Base-by-base conservation (phyloP, 2,797 vertebrate genomes). In the Dallia pectoralis region DNA sequence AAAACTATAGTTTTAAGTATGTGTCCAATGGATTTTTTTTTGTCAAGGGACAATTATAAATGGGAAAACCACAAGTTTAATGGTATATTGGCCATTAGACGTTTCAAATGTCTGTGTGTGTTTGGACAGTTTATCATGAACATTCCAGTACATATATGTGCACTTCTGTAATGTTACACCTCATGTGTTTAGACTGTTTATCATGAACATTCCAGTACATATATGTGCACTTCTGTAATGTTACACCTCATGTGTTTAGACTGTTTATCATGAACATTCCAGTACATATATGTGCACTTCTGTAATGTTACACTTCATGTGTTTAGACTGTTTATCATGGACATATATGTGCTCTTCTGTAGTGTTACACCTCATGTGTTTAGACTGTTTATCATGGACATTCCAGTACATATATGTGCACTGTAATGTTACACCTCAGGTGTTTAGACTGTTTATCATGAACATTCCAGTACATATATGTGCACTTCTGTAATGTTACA, bases 161-260 rank as follows among this genome's bases (percentile, higher is more conserved):
- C 73, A 80, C 56, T 82, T 66, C 12, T 78, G 66, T 77, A 29
- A 36, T 68, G n/a, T 68, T 49, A 33, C 63, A 63, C 3, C 36
- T 82, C 48, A n/a, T n/a, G n/a, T n/a, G n/a, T n/a, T n/a, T n/a
- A n/a, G n/a, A n/a, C n/a, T n/a, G n/a, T n/a, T n/a, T n/a, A n/a
- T n/a, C n/a, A n/a, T n/a, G n/a, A n/a, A n/a, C n/a, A n/a, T n/a
- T n/a, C n/a, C n/a, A n/a, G n/a, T n/a, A n/a, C n/a, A n/a, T n/a
- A n/a, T n/a, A n/a, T n/a, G n/a, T n/a, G n/a, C n/a, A n/a, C n/a
- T n/a, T n/a, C n/a, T n/a, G n/a, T n/a, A n/a, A n/a, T n/a, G n/a
- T n/a, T n/a, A n/a, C n/a, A n/a, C n/a, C n/a, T n/a, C n/a, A n/a
- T 36, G 69, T 73, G 65, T 86, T 85, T 79, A 79, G 71, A 61